These are phyloP conservation scores for Lordiphosa clarofinis DNA, from an alignment of 1,140 invertebrate species.

Conservation along the genomic window DNA sequence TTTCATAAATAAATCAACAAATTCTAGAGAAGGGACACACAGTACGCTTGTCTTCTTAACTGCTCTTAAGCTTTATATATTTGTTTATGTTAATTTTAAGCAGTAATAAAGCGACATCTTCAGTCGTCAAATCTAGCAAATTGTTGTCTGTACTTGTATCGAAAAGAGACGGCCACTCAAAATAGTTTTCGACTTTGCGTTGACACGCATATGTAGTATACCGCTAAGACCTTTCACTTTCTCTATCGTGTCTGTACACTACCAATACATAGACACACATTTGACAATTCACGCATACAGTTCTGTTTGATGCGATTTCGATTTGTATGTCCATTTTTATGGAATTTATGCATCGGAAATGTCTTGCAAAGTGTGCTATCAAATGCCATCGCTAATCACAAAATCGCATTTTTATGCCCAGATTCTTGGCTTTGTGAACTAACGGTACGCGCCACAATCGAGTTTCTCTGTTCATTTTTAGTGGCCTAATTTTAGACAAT, in stretches of 20 bases:
- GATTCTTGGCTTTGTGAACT: constrained; percentile 32
- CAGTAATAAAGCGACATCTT: too few relatives aligned
- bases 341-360: constrained; percentile 19
- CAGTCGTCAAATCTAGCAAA: too few relatives aligned
- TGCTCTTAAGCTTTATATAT: too few relatives aligned
- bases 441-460: constrained; percentile 23
- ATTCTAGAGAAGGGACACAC: too few relatives aligned
- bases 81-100: too few relatives aligned
- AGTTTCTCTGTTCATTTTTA: constrained; percentile 24
- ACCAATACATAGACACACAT: constrained; percentile 8
- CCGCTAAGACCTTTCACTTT: constrained; percentile 54
- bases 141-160: constrained; percentile 3
- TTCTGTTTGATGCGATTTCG: constrained; percentile 6
- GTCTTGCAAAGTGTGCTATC: not conserved
- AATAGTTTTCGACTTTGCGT: constrained; percentile 7
- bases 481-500: constrained; percentile 28
- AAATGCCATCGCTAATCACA: constrained; percentile 7
- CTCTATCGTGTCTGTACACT: constrained; percentile 29
- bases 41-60: too few relatives aligned
- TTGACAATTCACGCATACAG: not conserved
- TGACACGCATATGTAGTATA: constrained; percentile 17
- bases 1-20: too few relatives aligned
- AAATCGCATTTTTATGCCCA: constrained; percentile 7
- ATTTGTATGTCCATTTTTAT: not conserved
- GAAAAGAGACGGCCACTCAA: not conserved